Evolutionary conservation across 2,888 invertebrate genomes (phyloP), one percentile per base, ranked within the genome.

Genomic region (Epicampocera succincta): DNA sequence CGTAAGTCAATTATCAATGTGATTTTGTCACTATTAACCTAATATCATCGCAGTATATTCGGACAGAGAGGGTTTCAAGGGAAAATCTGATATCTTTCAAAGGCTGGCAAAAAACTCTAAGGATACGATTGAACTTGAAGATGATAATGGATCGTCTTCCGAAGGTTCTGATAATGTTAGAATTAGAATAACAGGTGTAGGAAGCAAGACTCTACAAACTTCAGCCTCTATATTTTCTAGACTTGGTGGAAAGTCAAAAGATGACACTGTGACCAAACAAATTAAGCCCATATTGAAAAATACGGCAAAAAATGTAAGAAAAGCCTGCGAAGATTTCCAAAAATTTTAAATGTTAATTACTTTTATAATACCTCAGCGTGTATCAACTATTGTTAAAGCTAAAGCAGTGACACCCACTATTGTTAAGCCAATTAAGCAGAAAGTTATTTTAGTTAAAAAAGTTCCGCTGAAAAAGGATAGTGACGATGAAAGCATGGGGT

Each of bases 391-490:
- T 72, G 80, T 86, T 2, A 89, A 89, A 80, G 86, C 87, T 8
- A 88, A 88, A 77, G 83, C 84, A 3, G 71, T 85, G 25, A 83
- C 80, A 0, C 66, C 80, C 1, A 42, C 84, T 1, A 71, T 84
- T 4, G 21, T 85, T 4, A 86, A 85, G 25, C 58, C 87, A 15
- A 84, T 87, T 3, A 85, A 87, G 21, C 91, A 91, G 68, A 91
- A 90, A 80, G 90, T 91, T 0, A 87, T 91, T 85, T 84, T 91
- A 9, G 90, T 91, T 0, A 90, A 89, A 80, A 90, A 90, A 77
- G 90, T 91, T 21, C 91, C 91, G 0, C 84, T 91, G 0, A 91
- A 91, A 78, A 83, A 86, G 8, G 87, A 87, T 12, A 89, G 88
- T 71, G 88, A 87, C 54, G 87, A 87, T 13, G 86, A 87, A 61